Conservation (phyloP, 2,888 invertebrate genomes). For the Neria commutata region DNA sequence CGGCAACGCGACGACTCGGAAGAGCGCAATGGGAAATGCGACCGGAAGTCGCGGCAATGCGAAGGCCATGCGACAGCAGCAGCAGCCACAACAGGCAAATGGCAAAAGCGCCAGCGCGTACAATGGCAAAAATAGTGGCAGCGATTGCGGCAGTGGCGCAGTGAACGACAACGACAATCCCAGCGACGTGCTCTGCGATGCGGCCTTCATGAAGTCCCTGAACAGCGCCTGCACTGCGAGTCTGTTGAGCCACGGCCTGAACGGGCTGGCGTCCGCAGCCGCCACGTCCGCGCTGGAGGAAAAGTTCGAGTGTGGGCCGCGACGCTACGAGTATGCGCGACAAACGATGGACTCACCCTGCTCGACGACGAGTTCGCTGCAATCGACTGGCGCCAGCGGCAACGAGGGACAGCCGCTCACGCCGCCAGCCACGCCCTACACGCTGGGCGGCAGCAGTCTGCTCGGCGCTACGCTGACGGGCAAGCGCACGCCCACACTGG, state of each 20-base stretch:
- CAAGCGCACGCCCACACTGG: conserved; percentile 22
- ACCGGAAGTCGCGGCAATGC: neutral
- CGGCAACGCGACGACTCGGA: neutral
- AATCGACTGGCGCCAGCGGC: conserved; percentile 43
- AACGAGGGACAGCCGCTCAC: conserved; percentile 49
- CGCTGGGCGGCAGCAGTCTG: neutral
- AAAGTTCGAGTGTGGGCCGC: conserved; percentile 20
- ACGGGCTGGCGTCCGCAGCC: neutral
- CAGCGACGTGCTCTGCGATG: conserved; percentile 48
- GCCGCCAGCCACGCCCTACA: conserved; percentile 59
- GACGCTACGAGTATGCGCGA: conserved; percentile 41
- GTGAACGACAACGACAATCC: neutral
- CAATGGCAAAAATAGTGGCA: conserved; percentile 22
- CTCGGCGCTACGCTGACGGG: conserved; percentile 10
- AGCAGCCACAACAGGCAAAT: conserved; percentile 11
- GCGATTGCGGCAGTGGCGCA: conserved; percentile 23
- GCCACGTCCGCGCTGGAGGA: conserved; percentile 11
- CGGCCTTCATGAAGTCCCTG: conserved; percentile 53
- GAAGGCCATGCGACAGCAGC: conserved; percentile 15
- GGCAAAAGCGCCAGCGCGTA: conserved; percentile 11
- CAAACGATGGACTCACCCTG: conserved; percentile 57
- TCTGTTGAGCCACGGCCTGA: conserved; percentile 43
- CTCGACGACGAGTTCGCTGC: conserved; percentile 56
- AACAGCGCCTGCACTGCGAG: conserved; percentile 53
- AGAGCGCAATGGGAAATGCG: neutral